A percentile compares a stretch with the other conserved stretches of the same genome.
Conservation (phyloP, 2,888 invertebrate genomes). For the Acanthosepion esculentum region DNA sequence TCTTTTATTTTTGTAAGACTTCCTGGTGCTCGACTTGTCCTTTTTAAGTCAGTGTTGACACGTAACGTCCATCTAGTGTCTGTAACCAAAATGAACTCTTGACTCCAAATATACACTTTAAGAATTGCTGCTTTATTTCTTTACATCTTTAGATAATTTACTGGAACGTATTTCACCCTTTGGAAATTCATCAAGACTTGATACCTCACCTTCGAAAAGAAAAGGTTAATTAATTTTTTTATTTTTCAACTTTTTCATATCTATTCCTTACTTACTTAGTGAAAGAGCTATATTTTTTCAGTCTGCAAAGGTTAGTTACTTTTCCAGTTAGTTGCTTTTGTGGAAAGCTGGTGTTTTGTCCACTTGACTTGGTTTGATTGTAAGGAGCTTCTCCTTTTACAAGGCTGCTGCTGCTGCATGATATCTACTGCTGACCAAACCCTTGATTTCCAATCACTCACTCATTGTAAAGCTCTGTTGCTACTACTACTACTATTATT, state of each 20-base stretch:
- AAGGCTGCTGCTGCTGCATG: not conserved
- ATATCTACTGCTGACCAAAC: not conserved
- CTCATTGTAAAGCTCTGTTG: not conserved
- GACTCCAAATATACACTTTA: slow-evolving; percentile 43
- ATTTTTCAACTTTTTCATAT: slow-evolving; percentile 47
- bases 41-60: slow-evolving; percentile 43
- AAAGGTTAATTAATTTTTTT: slow-evolving; percentile 47
- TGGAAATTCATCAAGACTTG: slow-evolving; percentile 46
- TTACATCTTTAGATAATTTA: slow-evolving; percentile 46
- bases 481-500: not conserved
- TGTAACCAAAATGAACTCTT: slow-evolving; percentile 42
- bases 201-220: slow-evolving; percentile 48
- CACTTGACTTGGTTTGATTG: slow-evolving; percentile 1
- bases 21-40: slow-evolving; percentile 40
- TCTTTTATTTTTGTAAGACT: slow-evolving; percentile 15
- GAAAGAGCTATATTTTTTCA: slow-evolving; percentile 34
- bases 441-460: not conserved
- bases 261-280: slow-evolving; percentile 35
- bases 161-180: slow-evolving; percentile 48
- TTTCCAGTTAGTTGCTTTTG: slow-evolving; percentile 13
- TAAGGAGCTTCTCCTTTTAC: not conserved
- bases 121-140: slow-evolving; percentile 47
- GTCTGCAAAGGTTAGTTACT: not conserved
- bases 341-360: not conserved
- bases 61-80: slow-evolving; percentile 33